A percentile compares a stretch with the other conserved stretches of the same genome.
phyloP scores from a whole-genome alignment of 2,113 vertebrate genomes.

The Syrrhaptes paradoxus region DNA sequence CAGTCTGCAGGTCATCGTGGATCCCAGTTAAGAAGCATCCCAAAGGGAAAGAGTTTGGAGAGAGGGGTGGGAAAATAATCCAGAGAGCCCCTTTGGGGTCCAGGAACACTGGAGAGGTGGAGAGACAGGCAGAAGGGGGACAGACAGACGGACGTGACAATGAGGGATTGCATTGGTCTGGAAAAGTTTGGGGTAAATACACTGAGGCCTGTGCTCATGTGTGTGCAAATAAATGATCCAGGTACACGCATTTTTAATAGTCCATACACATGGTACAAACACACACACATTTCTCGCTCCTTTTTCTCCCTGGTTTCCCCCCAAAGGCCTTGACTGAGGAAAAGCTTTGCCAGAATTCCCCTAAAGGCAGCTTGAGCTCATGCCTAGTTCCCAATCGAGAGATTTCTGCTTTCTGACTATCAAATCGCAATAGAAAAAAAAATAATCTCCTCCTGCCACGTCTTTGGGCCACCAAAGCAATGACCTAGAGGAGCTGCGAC shows the following conservation, averaged over 20 bases:
- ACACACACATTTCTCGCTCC: rapidly evolving
- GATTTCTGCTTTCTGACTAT: not conserved
- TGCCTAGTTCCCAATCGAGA: rapidly evolving
- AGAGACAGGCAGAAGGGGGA: not conserved
- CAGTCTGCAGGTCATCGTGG: not conserved
- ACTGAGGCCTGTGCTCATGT: not conserved
- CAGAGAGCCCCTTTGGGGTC: not conserved
- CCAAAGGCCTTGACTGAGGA: not conserved
- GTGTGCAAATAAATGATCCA: no score
- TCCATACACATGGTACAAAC: not conserved
- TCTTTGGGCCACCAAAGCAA: not conserved
- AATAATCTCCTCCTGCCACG: not conserved
- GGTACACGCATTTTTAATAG: rapidly evolving
- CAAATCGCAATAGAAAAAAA: not conserved
- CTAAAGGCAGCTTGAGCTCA: not conserved
- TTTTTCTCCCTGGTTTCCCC: not conserved
- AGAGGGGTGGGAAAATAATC: not conserved
- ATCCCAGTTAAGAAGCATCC: not conserved
- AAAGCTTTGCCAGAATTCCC: not conserved
- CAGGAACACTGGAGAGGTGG: not conserved
- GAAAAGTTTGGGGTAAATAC: not conserved
- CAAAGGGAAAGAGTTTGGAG: not conserved
- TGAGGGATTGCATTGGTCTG: rapidly evolving
- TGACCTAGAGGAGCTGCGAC: not conserved
- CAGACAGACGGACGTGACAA: rapidly evolving